These are phyloP conservation scores for Megalurothrips usitatus DNA, from an alignment of 2,888 invertebrate species.

Conservation along the genomic window DNA sequence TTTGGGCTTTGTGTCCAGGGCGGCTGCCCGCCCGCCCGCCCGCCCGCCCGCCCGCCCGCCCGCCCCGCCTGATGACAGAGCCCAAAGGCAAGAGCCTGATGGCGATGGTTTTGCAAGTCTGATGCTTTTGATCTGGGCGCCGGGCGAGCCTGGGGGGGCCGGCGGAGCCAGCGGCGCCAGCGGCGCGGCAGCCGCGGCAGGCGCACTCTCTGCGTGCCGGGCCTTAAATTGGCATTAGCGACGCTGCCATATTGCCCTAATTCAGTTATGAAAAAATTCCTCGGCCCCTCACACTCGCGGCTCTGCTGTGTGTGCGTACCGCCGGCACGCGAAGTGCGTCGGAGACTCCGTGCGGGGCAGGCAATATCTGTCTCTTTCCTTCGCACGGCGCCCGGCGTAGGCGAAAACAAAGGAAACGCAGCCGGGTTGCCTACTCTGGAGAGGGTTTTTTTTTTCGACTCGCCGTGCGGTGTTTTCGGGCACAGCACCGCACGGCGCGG, in stretches of 20 bases:
- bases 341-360: too few species aligned
- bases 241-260: background rate
- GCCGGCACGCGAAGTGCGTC: background rate
- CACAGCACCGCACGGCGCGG: too few species aligned
- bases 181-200: background rate
- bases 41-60: background rate
- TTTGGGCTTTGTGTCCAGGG: slow-evolving; percentile 10
- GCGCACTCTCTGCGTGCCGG: background rate
- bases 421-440: too few species aligned
- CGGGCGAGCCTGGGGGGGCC: background rate
- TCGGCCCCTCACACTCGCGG: background rate
- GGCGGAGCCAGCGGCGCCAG: background rate
- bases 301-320: background rate
- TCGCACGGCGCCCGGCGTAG: too few species aligned
- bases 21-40: background rate
- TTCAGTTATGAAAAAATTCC: background rate
- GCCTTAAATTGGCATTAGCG: slow-evolving; percentile 1
- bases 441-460: too few species aligned
- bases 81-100: background rate
- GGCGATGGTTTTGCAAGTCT: slow-evolving; percentile 14
- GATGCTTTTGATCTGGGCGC: background rate
- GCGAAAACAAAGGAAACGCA: too few species aligned
- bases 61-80: background rate
- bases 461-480: too few species aligned
- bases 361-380: too few species aligned